Conservation (phyloP, 2,797 vertebrate genomes). For the Eulemur coronatus region DNA sequence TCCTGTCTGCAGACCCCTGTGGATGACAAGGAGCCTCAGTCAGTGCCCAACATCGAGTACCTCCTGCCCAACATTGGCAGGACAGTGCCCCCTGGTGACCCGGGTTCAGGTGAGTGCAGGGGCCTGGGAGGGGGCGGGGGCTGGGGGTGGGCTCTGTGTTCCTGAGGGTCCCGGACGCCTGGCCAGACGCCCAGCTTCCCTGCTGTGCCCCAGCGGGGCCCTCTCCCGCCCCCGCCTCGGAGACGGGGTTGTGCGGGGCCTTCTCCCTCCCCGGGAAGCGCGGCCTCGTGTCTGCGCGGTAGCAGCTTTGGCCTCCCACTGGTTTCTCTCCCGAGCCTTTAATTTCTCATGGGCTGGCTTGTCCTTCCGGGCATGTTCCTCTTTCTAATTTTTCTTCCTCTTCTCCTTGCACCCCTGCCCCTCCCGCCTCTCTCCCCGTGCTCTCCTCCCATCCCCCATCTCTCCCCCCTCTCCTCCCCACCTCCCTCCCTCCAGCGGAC, state of each 20-base stretch:
- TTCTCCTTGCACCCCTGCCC: slow-evolving; percentile 61
- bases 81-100: slow-evolving; percentile 90
- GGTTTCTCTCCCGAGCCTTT: slow-evolving; percentile 44
- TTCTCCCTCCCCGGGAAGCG: not conserved
- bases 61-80: slow-evolving; percentile 97
- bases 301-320: not conserved
- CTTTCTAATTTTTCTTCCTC: slow-evolving; percentile 78
- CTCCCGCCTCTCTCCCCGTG: not conserved
- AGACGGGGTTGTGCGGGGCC: not conserved
- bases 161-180: not conserved
- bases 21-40: slow-evolving; percentile 94
- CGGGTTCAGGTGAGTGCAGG: slow-evolving; percentile 91
- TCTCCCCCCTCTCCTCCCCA: slow-evolving; percentile 76
- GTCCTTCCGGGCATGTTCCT: slow-evolving; percentile 56
- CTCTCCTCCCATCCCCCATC: not conserved
- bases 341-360: not conserved
- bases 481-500: slow-evolving; percentile 86
- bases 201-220: not conserved
- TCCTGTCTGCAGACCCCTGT: slow-evolving; percentile 90
- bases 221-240: not conserved
- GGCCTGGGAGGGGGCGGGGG: rapidly evolving
- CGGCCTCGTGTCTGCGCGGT: rapidly evolving
- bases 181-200: not conserved
- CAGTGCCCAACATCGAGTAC: slow-evolving; percentile 97
- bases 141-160: not conserved